These are phyloP conservation scores for Spodoptera exigua DNA, from an alignment of 2,888 invertebrate species.

Conservation along the genomic window DNA sequence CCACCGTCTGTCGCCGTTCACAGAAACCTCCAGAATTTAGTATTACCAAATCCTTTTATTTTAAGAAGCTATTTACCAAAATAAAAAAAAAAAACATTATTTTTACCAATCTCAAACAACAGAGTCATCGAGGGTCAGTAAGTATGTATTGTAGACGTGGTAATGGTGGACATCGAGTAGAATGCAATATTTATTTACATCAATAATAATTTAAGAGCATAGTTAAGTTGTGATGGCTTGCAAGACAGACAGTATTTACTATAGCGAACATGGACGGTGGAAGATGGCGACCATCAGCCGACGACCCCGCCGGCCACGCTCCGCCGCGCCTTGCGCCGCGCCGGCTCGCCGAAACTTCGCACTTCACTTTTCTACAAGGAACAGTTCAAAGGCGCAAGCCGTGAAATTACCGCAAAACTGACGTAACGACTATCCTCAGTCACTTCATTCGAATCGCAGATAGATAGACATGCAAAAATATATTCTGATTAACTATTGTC, in stretches of 20 bases:
- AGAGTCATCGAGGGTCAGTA: no score
- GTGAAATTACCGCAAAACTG: slow-evolving; percentile 87
- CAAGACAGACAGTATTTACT: slow-evolving; percentile 28
- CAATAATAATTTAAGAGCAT: neutral
- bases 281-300: slow-evolving; percentile 71
- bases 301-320: slow-evolving; percentile 82
- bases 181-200: neutral
- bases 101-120: no score
- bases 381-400: slow-evolving; percentile 80
- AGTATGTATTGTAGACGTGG: no score
- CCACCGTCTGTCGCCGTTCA: slow-evolving; percentile 64
- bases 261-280: slow-evolving; percentile 51
- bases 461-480: slow-evolving; percentile 18
- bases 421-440: slow-evolving; percentile 73
- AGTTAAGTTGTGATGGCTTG: slow-evolving; percentile 16
- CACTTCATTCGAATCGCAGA: slow-evolving; percentile 54
- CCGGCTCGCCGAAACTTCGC: slow-evolving; percentile 87
- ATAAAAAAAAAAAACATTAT: neutral
- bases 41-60: slow-evolving; percentile 23
- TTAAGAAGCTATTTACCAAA: slow-evolving; percentile 14
- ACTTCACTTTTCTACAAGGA: slow-evolving; percentile 87
- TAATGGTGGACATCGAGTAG: no score
- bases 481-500: slow-evolving; percentile 23
- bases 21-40: slow-evolving; percentile 75
- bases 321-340: slow-evolving; percentile 74